Evolutionary conservation across 2,888 invertebrate species (phyloP), one percentile per base, ranked within the genome.

Genomic region (Empis livida): DNA sequence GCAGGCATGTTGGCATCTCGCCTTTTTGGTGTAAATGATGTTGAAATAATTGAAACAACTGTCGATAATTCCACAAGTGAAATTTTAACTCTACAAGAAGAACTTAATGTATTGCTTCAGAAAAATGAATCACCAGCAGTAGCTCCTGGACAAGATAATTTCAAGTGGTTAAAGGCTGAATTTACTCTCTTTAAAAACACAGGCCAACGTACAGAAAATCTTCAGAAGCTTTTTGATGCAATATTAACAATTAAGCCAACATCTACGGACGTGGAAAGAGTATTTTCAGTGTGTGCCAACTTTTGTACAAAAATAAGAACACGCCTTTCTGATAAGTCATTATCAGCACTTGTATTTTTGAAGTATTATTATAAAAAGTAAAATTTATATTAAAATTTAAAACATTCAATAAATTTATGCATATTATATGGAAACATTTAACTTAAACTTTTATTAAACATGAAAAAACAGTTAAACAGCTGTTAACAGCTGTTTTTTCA

Each of bases 291-390:
- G 8, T 16, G 17, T 39, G 39, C 39, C 11, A 39, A 39, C 10
- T 39, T 39, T 15, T 39, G 39, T 11, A 43, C 43, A 15, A 43
- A 43, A 43, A 43, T 43, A n/a, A 23, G 43, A 14, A 32, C 31
- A 17, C 31, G 35, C 5, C 15, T 43, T 5, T 43, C 43, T 16
- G 43, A 43, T 17, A 31, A 23, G 31, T 43, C 43, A 5, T 32
- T 43, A 27, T 17, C 10, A 17, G 42, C 42, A 30, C 15, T 42
- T 10, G 14, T 42, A 27, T 42, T 42, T 30, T 42, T 42, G n/a
- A 42, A 42, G n/a, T 27, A 17, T 42, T 23, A 30, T 42, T 42
- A 42, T 16, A 4, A 15, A 14, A 39, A 39, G 15, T 11, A 6
- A 39, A 39, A 39, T 10, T 3, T 32, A 20, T 35, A 35, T n/a